Evolutionary conservation across 2,888 invertebrate genomes (phyloP).

Genomic region (Chrysotoxum bicinctum): DNA sequence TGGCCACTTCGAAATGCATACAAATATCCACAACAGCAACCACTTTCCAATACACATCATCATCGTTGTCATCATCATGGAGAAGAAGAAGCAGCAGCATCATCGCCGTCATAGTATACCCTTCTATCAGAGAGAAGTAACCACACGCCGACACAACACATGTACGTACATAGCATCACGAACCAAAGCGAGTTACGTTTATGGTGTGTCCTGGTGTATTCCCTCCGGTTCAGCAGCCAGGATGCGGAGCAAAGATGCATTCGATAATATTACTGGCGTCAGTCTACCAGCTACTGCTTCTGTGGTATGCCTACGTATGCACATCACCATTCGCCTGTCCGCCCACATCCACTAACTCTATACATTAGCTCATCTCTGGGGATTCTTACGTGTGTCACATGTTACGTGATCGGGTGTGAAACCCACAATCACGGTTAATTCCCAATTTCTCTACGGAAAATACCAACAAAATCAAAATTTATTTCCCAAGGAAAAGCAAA

Average conservation of each 20-base stretch:
- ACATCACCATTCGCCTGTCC: conserved; percentile 16
- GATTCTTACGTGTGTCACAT: conserved; percentile 42
- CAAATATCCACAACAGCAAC: conserved; percentile 42
- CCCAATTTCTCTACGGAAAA: conserved; percentile 22
- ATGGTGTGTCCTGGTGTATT: not conserved
- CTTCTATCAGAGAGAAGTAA: conserved; percentile 5
- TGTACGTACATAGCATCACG: not conserved
- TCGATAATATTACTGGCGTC: conserved; percentile 49
- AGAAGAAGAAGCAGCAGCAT: conserved; percentile 1
- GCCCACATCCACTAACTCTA: conserved; percentile 7
- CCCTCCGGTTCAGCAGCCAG: conserved; percentile 6
- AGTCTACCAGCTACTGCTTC: conserved; percentile 36
- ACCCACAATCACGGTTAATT: conserved; percentile 42
- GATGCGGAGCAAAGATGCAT: conserved; percentile 25
- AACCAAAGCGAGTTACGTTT: conserved; percentile 7
- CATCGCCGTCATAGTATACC: conserved; percentile 21
- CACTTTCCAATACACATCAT: conserved; percentile 43
- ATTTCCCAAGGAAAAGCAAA: not conserved
- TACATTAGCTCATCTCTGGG: conserved; percentile 28
- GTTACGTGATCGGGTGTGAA: conserved; percentile 45
- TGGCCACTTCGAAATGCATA: conserved; percentile 46
- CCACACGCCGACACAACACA: not conserved
- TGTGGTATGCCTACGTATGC: conserved; percentile 38
- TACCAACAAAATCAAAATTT: conserved; percentile 11
- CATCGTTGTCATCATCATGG: conserved; percentile 27